Evolutionary conservation across 1,140 invertebrate species (phyloP), one percentile per base, ranked within the genome.

Genomic region (Bombyx mandarina): DNA sequence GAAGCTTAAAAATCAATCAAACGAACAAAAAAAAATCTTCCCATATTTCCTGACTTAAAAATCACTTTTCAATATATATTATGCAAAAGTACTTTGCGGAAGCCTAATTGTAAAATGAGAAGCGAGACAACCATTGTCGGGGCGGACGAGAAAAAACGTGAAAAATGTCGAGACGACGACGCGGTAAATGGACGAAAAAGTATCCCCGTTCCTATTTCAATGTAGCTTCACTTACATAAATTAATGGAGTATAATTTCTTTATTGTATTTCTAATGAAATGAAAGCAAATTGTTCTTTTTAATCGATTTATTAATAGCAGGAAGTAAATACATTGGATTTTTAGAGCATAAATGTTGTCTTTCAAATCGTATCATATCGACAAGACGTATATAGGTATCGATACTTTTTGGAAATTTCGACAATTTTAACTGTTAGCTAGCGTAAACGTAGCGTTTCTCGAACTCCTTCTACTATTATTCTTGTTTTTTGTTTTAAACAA

Each of bases 91-190:
- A 52, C 56, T 60, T 22, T 53, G 52, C 57, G 2, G 60, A 61
- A 58, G 45, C 54, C 52, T 67, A 61, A 64, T 62, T 64, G 54
- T 50, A 59, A 63, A 63, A 58, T 52, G 52, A 55, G 61, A 62
- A 52, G 47, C 53, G 45, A 35, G 57, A 45, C 26, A 54, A 45
- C 54, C 61, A 63, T 63, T 59, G 54, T 63, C 42, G 43, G 8
- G 43, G 46, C 22, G 9, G 43, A 54, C 57, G 56, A 63, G 59
- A 63, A 63, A 59, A 52, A 63, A 52, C 45, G 47, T 52, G 53
- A 57, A 57, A 56, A 12, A 47, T 62, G 54, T 53, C 61, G 51
- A 8, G 54, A 45, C 50, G 54, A 45, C 50, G 56, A 47, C 46
- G 42, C 7, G 6, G 26, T 47, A 62, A 53, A 57, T 53, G 49